Evolutionary conservation across 2,888 invertebrate species (phyloP), one percentile per base, ranked within the genome.

Genomic region (Malthinus flaveolus): DNA sequence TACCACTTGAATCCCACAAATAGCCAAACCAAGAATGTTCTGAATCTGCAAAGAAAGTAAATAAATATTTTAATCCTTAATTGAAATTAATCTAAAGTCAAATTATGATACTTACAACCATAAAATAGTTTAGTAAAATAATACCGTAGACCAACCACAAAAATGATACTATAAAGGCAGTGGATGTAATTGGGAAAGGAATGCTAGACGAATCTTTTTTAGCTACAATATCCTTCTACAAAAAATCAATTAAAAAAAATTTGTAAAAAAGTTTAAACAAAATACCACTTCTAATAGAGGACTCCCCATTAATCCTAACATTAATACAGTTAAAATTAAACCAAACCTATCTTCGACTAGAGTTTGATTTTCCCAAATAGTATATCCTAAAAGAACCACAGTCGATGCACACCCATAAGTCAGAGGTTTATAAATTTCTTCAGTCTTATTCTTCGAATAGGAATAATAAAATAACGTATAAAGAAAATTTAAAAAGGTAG

Each of bases 141-240:
- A 89, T 81, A 9, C 93, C 94, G 75, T 95, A 95, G 0, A 90
- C 71, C 49, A 90, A 80, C 95, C 94, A 95, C 73, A 88, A 84
- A 63, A 85, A 82, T 15, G 89, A 85, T 9, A 95, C 93, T 5
- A 93, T 71, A 32, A 92, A 85, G 63, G 91, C 94, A 66, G 91
- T 88, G 33, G 92, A 78, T 70, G 95, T 94, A 57, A 97, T 82
- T 7, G 94, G 92, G 75, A 96, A 92, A 4, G 96, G 95, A 78
- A 97, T 82, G 34, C 88, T 87, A 61, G 90, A 92, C 0, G 95
- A 92, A 76, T 90, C 93, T 79, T 91, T 87, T 10, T 89, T 89
- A 71, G 81, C 82, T 32, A 97, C 85, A 52, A 97, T 89, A 56
- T 89, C 83, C 66, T 83, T 83, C 93, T 93, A 81, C 50, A 82